These are phyloP conservation scores for Lethenteron camtschaticum DNA, from an alignment of 2,113 vertebrate genomes.

Conservation along the genomic window DNA sequence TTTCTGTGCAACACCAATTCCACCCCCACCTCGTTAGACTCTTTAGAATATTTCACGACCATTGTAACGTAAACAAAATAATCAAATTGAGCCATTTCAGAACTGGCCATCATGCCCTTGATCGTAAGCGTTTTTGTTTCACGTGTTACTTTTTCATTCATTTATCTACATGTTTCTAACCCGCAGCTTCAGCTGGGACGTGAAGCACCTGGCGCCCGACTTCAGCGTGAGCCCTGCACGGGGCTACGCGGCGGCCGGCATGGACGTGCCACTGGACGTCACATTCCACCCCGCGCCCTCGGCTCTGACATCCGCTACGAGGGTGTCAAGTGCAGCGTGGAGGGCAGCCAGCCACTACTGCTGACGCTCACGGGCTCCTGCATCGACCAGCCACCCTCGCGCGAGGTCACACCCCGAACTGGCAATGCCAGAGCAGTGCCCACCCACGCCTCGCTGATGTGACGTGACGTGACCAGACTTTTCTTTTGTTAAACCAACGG, in stretches of 20 bases:
- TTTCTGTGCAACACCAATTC: no score
- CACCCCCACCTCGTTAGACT: no score
- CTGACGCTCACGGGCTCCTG: conserved; percentile 43
- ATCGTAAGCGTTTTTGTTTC: not conserved
- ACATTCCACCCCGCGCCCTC: conserved; percentile 29
- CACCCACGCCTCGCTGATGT: no score
- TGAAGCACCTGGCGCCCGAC: conserved; percentile 24
- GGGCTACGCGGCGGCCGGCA: conserved; percentile 41
- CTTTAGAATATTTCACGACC: no score
- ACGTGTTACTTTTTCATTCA: not conserved
- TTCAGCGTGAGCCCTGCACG: conserved; percentile 35
- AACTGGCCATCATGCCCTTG: no score
- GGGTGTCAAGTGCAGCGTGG: conserved; percentile 33
- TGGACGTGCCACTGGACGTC: conserved; percentile 31
- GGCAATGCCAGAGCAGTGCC: no score
- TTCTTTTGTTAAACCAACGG: no score
- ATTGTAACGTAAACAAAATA: no score
- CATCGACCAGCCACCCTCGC: conserved; percentile 18
- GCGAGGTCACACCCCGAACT: conserved; percentile 29
- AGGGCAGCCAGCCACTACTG: conserved; percentile 22
- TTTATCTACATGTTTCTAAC: conserved; percentile 10
- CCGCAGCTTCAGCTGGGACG: conserved; percentile 49
- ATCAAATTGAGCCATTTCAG: no score
- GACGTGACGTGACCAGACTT: no score
- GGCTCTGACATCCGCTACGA: conserved; percentile 26